phyloP scores from a whole-genome alignment of 2,888 invertebrate species.

The Hesperia comma region DNA sequence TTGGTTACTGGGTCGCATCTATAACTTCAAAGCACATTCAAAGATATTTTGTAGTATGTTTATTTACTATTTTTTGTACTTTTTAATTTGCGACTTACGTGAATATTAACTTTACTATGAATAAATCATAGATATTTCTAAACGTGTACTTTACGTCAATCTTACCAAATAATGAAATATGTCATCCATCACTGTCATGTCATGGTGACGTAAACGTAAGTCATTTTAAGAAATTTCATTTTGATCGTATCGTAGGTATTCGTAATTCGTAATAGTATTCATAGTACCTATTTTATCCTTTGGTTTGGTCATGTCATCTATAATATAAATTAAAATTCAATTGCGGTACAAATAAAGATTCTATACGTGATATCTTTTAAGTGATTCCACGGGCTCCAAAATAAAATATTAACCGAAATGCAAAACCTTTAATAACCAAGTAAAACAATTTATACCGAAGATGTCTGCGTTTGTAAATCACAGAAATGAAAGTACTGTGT shows the following conservation, averaged over 20 bases:
- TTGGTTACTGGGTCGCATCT: no score
- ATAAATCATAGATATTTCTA: background rate
- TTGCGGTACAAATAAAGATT: background rate
- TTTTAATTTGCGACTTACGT: background rate
- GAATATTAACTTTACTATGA: background rate
- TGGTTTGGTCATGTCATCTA: background rate
- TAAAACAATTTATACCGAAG: constrained; percentile 38
- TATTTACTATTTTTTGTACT: no score
- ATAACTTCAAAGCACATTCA: no score
- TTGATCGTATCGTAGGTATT: no score
- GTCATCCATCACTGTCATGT: no score
- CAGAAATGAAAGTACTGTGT: constrained; percentile 86
- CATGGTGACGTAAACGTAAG: no score
- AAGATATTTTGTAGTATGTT: no score
- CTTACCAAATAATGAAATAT: background rate
- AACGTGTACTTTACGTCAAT: background rate
- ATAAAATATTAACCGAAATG: constrained; percentile 24
- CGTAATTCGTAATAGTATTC: background rate
- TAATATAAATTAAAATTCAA: background rate
- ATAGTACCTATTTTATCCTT: no score
- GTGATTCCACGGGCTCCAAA: background rate
- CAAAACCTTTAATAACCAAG: constrained; percentile 1
- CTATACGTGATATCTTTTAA: background rate
- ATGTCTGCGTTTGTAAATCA: constrained; percentile 91
- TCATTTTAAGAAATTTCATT: no score